Evolutionary conservation across 2,888 invertebrate genomes (phyloP), one percentile per base, ranked within the genome.

Genomic region (Plebejus melissa): DNA sequence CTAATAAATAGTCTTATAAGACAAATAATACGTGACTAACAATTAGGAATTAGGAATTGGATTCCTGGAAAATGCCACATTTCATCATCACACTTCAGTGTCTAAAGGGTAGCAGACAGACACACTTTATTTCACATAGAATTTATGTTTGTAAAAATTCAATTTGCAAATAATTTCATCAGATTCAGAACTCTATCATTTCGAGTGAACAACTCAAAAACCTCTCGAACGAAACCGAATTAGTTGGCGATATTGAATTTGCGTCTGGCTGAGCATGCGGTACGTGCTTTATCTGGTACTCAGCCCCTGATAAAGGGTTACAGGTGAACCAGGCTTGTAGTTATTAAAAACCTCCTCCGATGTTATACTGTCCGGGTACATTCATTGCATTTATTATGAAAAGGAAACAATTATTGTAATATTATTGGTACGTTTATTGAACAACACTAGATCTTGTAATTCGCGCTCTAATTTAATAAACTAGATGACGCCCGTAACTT

Each of bases 281-380:
- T 50, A 75, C 75, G 75, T 75, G 75, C 75, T 69, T 75, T 75
- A 75, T 75, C 75, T 36, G 50, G 69, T 50, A 69, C 50, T 54
- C 32, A 1, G 60, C 16, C 46, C 74, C 50, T 69, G 22, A 75
- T 69, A 69, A 36, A 54, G 65, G 65, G 75, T 54, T 54, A 50
- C 41, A 41, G 70, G 70, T 41, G 70, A 70, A 13, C n/a, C 69
- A 7, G n/a, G 70, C 70, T 70, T 9, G n/a, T 41, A n/a, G 69
- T 70, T 70, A 70, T 41, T 69, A 69, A 32, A 41, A 70, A 9
- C 41, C n/a, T 70, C 70, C 69, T 70, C 22, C 22, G 6, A 70
- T 22, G 0, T 38, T 38, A 70, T 65, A 1, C 1, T 4, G 13
- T 13, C 32, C 60, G 28, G 22, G 60, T 60, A 60, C 6, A 3